phyloP scores from a whole-genome alignment of 2,113 vertebrate species.

The Lophura nycthemera region DNA sequence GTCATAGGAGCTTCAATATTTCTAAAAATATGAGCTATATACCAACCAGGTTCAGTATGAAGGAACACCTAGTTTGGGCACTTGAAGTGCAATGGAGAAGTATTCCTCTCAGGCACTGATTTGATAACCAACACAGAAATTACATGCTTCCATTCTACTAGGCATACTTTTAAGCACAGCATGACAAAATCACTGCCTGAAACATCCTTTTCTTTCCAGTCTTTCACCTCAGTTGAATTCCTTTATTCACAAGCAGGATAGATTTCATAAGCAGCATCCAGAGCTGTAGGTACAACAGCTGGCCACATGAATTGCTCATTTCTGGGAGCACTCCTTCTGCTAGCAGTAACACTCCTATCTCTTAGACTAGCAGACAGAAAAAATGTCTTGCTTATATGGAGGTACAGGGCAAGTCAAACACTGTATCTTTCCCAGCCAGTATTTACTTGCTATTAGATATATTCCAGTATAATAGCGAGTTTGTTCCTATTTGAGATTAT shows the following conservation, averaged over 20 bases:
- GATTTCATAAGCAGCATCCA: neutral
- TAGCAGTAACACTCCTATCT: neutral
- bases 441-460: neutral
- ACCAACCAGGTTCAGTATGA: accelerated
- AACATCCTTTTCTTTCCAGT: neutral
- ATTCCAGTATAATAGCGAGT: neutral
- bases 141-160: neutral
- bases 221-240: neutral
- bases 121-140: neutral
- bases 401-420: neutral
- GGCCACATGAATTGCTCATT: neutral
- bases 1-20: neutral
- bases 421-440: neutral
- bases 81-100: neutral
- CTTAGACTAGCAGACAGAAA: neutral
- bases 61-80: neutral
- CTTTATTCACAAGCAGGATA: neutral
- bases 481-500: neutral
- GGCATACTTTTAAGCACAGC: neutral
- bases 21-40: neutral
- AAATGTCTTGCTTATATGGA: neutral
- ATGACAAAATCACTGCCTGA: neutral
- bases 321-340: neutral
- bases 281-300: neutral
- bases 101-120: neutral